Conservation (phyloP, 2,888 invertebrate genomes). For the Nemotelus pantherinus region DNA sequence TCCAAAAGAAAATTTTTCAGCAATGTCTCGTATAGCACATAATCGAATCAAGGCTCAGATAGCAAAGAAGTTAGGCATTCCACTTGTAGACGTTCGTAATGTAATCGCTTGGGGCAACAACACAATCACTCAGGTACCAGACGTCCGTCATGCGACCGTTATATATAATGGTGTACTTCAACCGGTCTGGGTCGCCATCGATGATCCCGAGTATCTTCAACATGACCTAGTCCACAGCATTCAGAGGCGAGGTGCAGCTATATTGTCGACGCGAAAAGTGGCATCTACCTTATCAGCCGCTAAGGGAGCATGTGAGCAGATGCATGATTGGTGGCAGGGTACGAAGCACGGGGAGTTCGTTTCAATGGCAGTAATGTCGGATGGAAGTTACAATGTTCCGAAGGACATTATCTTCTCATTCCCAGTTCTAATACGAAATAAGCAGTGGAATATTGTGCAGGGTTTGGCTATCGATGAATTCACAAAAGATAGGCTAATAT, state of each 20-base stretch:
- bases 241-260: constrained; percentile 96
- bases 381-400: constrained; percentile 93
- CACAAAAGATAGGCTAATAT: constrained; percentile 82
- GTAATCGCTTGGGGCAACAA: constrained; percentile 99
- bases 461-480: constrained; percentile 84
- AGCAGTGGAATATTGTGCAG: constrained; percentile 88
- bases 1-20: constrained; percentile 94
- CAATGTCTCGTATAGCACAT: constrained; percentile 98
- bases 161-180: constrained; percentile 68
- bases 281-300: constrained; percentile 99
- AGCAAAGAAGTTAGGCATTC: constrained; percentile 74
- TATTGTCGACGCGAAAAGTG: constrained; percentile 96
- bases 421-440: constrained; percentile 85
- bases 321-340: constrained; percentile 95
- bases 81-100: constrained; percentile 82
- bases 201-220: constrained; percentile 84
- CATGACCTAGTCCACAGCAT: constrained; percentile 88
- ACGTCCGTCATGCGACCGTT: constrained; percentile 80
- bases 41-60: constrained; percentile 94
- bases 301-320: constrained; percentile 97
- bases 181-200: constrained; percentile 75
- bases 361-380: constrained; percentile 97
- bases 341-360: constrained; percentile 80
- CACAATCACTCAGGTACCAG: constrained; percentile 98
- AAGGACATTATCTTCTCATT: constrained; percentile 94